phyloP scores from a whole-genome alignment of 2,888 invertebrate species.

The Kuschelorhynchus macadamiae region DNA sequence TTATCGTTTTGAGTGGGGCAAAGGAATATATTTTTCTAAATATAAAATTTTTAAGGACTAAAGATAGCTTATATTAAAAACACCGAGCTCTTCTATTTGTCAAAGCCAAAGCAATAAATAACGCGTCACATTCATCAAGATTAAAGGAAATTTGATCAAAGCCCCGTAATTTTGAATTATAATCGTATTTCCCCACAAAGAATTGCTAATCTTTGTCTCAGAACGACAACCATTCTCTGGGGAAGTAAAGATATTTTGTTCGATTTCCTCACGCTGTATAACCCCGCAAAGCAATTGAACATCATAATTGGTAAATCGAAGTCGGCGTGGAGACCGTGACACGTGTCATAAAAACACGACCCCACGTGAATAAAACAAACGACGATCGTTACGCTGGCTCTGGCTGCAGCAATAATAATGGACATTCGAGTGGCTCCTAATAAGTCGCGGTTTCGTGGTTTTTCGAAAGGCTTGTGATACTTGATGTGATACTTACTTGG shows the following conservation, averaged over 20 bases:
- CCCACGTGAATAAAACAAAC: slow-evolving; percentile 60
- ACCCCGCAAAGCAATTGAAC: slow-evolving; percentile 63
- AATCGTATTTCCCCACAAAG: slow-evolving; percentile 51
- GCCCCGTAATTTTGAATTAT: slow-evolving; percentile 49
- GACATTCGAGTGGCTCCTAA: slow-evolving; percentile 38
- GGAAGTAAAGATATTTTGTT: slow-evolving; percentile 57
- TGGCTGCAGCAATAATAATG: slow-evolving; percentile 39
- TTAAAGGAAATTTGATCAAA: slow-evolving; percentile 52
- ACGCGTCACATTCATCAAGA: slow-evolving; percentile 47
- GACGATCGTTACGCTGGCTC: slow-evolving; percentile 37
- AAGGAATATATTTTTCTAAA: too few relatives aligned
- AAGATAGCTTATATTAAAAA: too few relatives aligned
- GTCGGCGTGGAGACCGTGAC: slow-evolving; percentile 61
- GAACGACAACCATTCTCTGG: slow-evolving; percentile 43
- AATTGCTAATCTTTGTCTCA: slow-evolving; percentile 51
- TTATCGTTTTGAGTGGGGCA: too few relatives aligned
- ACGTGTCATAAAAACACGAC: slow-evolving; percentile 65
- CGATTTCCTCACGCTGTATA: slow-evolving; percentile 55
- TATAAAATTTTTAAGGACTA: too few relatives aligned
- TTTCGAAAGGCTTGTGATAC: neutral
- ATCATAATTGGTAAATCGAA: slow-evolving; percentile 65
- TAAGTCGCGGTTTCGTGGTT: slow-evolving; percentile 22
- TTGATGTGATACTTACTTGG: too few relatives aligned
- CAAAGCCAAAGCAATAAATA: slow-evolving; percentile 35
- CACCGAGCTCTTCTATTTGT: neutral